A percentile compares a stretch with the other conserved stretches of the same genome.
These are phyloP conservation scores for Harmothoe impar DNA, from an alignment of 2,888 invertebrate genomes.

Conservation along the genomic window DNA sequence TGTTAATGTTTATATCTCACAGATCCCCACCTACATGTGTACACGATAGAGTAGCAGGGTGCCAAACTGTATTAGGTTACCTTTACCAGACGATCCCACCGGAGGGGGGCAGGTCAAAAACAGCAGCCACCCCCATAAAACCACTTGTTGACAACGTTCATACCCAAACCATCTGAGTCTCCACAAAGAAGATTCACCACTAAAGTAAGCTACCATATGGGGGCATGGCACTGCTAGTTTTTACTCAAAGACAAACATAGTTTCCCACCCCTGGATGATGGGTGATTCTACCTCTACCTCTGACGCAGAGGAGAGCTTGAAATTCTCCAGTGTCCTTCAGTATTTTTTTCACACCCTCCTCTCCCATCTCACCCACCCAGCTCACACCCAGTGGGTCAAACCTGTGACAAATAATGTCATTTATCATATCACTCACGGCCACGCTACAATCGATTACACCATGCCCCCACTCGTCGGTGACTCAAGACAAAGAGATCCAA, in stretches of 20 bases:
- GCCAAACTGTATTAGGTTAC: too few relatives aligned
- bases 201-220: background rate
- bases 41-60: too few relatives aligned
- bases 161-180: background rate
- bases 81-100: too few relatives aligned
- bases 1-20: too few relatives aligned
- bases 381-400: background rate
- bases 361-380: background rate
- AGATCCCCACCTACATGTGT: too few relatives aligned
- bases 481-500: conserved; percentile 41
- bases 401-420: conserved; percentile 23
- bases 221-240: background rate
- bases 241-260: background rate
- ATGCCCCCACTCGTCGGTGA: background rate
- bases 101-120: background rate
- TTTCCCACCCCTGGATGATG: background rate
- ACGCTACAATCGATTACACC: conserved; percentile 42
- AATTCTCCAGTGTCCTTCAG: background rate
- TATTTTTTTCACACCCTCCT: background rate
- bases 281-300: background rate
- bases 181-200: background rate
- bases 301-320: background rate
- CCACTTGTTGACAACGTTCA: conserved; percentile 16
- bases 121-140: background rate
- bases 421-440: conserved; percentile 34